These are phyloP conservation scores for Aphelenchoides besseyi DNA, from an alignment of 1,140 invertebrate genomes.

Conservation along the genomic window DNA sequence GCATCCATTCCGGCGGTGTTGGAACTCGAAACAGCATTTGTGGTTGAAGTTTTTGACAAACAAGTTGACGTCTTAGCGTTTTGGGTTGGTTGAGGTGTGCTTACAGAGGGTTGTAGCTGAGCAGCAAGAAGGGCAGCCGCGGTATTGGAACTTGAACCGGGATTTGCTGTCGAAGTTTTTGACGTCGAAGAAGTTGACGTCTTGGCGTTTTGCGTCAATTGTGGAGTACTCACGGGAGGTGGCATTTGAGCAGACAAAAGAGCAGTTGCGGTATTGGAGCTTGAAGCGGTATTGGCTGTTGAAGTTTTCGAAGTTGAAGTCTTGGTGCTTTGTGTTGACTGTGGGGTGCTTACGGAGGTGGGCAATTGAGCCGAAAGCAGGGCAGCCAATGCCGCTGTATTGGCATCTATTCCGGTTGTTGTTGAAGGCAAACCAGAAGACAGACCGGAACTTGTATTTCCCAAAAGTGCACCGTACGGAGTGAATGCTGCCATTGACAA, in stretches of 20 bases:
- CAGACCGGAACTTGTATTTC: conserved; percentile 7
- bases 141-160: conserved; percentile 7
- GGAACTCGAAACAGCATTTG: neutral
- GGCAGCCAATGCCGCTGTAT: neutral
- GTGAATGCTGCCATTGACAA: conserved; percentile 30
- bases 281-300: neutral
- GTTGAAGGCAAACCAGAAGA: neutral
- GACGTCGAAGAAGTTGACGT: neutral
- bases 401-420: conserved; percentile 2
- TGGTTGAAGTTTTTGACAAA: neutral
- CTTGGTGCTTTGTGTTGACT: neutral
- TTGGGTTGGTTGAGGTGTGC: neutral
- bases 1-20: conserved; percentile 20
- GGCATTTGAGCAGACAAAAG: neutral
- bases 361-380: neutral
- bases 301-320: neutral
- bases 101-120: neutral
- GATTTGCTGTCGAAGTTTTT: neutral
- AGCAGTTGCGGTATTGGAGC: conserved; percentile 4
- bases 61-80: neutral
- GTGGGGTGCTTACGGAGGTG: neutral
- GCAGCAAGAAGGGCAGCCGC: neutral
- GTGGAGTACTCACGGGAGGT: neutral
- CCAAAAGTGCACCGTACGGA: conserved; percentile 31
- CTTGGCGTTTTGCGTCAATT: neutral